Base-by-base conservation (phyloP, 2,113 vertebrate species). In the Grammomys surdaster region DNA sequence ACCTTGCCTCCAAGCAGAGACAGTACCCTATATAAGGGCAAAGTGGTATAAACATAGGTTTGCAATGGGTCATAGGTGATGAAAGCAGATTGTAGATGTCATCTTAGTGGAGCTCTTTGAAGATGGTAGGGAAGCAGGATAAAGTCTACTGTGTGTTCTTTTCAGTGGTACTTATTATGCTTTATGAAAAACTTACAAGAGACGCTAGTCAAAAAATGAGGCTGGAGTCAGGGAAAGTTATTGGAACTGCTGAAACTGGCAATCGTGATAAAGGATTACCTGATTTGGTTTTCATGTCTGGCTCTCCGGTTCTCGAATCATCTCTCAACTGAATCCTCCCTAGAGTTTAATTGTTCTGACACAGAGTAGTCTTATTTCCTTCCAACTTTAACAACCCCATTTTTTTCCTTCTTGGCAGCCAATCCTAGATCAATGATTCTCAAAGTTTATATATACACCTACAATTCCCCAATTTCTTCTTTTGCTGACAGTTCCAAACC, bases 251-350 rank as follows among this genome's bases (percentile, higher is more conserved):
- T 88, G 43, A 69, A 94, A 67, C 48, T 43, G 40, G 4, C 6
- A 60, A 77, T 31, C 48, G 43, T 85, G 51, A 92, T 70, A 84
- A 95, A 96, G 31, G 63, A 89, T 82, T 67, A 75, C 60, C 43
- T 90, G 48, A 89, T 84, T 94, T 93, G n/a, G 84, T 85, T 96
- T 95, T 96, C 80, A 76, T 46, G 70, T 63, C 33, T 84, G 31
- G 31, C 54, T 91, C 40, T 70, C 80, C 12, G 77, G 20, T 51
- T 40, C 12, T 58, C 22, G 78, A 11, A 51, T 65, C 48, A 80
- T 92, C 51, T 90, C 43, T 92, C 78, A 94, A 80, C 69, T 75
- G 40, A 95, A 82, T 87, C 85, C 63, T 95, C 56, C 43, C 63
- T 88, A 76, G 36, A 87, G 31, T 14, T 91, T 94, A 76, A 87